phyloP scores from a whole-genome alignment of 2,888 invertebrate species.

The Steinernema hermaphroditum region DNA sequence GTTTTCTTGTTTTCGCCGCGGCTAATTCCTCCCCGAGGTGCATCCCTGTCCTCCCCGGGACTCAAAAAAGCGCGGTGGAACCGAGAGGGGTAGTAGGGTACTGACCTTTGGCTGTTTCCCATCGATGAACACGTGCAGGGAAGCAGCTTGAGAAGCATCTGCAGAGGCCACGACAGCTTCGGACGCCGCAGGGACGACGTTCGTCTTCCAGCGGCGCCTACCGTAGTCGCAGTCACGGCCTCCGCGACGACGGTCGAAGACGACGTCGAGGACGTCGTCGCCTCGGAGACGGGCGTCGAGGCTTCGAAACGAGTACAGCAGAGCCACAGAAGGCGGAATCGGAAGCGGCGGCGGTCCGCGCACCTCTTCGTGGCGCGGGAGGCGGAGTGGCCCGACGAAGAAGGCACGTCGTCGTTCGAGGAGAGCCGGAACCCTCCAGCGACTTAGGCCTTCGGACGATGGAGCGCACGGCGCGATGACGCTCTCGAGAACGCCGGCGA shows the following conservation, averaged over 20 bases:
- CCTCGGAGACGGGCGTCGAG: background rate
- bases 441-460: constrained; percentile 20
- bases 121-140: constrained; percentile 53
- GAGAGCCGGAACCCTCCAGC: background rate
- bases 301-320: background rate
- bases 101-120: constrained; percentile 53
- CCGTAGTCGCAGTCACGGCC: background rate
- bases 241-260: background rate
- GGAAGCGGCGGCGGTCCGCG: background rate
- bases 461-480: constrained; percentile 16
- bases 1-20: constrained; percentile 23
- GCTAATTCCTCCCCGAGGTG: constrained; percentile 8
- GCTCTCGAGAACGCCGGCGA: background rate
- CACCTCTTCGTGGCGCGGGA: background rate
- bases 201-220: constrained; percentile 9
- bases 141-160: constrained; percentile 50
- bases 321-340: background rate
- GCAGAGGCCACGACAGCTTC: constrained; percentile 32
- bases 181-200: background rate
- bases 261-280: constrained; percentile 1
- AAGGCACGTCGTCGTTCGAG: background rate
- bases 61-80: background rate
- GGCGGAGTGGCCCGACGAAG: background rate
- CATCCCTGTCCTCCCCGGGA: background rate
- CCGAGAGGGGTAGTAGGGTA: no score